Base-by-base conservation (phyloP, 2,797 vertebrate species). In the Remorina albescens region DNA sequence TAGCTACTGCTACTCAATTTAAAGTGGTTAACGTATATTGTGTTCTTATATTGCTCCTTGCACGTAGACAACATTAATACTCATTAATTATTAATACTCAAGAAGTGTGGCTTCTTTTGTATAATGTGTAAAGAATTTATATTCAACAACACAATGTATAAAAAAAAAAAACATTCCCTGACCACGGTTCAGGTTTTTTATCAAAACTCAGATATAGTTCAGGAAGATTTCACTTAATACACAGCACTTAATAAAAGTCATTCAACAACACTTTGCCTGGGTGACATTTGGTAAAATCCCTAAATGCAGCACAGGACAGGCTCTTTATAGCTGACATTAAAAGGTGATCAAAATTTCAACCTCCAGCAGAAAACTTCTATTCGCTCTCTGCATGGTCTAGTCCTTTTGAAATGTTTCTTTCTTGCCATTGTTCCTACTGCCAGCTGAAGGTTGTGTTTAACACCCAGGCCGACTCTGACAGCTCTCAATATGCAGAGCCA, bases 401-500 rank as follows among this genome's bases (percentile, higher is more conserved):
- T 79, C 68, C 36, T 56, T 78, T 62, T 77, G 19, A 80, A 72
- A 77, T 81, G 83, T 84, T 88, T 84, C 69, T 85, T 87, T 78
- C 78, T 78, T 65, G 60, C 76, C 76, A 86, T 90, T 91, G 88
- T 89, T 86, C 87, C 78, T 46, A 23, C 67, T 72, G 82, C 81
- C 80, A 88, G 88, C 84, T 79, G 67, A 87, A 62, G 70, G 70
- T 84, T 89, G 80, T 87, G 89, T 90, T 90, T 88, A 88, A 92
- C 86, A 88, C 85, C 87, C 83, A 84, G 87, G 86, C 85, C 63
- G 80, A 88, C 86, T 93, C 91, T 83, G 92, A 94, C 94, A 92
- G 93, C 83, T 90, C 91, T 95, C 94, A 93, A 92, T 94, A 94
- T 94, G 93, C 92, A 91, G 91, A 90, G 90, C 92, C 88, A 89